Evolutionary conservation across 2,888 invertebrate genomes (phyloP).

Genomic region (Phymatocera aterrima): DNA sequence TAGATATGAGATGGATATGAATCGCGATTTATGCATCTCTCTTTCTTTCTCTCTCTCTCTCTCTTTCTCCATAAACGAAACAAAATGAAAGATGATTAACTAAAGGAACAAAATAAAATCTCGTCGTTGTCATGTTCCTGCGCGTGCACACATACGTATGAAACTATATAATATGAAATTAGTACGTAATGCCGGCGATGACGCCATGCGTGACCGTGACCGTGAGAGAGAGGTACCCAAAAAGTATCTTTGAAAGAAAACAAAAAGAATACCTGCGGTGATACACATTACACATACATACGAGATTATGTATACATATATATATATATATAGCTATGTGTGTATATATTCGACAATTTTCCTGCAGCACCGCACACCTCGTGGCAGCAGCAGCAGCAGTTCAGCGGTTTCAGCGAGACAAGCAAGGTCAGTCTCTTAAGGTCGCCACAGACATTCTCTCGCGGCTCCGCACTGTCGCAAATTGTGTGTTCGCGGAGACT

Average conservation of each 20-base stretch:
- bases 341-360: background rate
- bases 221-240: slow-evolving; percentile 61
- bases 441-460: slow-evolving; percentile 25
- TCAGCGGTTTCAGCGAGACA: too few relatives aligned
- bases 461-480: background rate
- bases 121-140: too few relatives aligned
- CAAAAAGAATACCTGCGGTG: background rate
- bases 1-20: too few relatives aligned
- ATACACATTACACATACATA: background rate
- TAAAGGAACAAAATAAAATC: too few relatives aligned
- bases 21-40: too few relatives aligned
- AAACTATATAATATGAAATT: background rate
- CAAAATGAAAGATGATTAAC: background rate
- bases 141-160: too few relatives aligned
- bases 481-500: too few relatives aligned
- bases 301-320: background rate
- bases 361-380: background rate
- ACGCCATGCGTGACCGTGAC: slow-evolving; percentile 69
- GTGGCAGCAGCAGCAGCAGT: too few relatives aligned
- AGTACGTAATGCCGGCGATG: slow-evolving; percentile 51
- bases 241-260: background rate
- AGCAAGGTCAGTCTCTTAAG: slow-evolving; percentile 24
- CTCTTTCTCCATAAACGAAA: too few relatives aligned
- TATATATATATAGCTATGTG: background rate
- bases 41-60: too few relatives aligned